Evolutionary conservation across 2,888 invertebrate genomes (phyloP), one percentile per base, ranked within the genome.

Genomic region (Hybos culiciformis): DNA sequence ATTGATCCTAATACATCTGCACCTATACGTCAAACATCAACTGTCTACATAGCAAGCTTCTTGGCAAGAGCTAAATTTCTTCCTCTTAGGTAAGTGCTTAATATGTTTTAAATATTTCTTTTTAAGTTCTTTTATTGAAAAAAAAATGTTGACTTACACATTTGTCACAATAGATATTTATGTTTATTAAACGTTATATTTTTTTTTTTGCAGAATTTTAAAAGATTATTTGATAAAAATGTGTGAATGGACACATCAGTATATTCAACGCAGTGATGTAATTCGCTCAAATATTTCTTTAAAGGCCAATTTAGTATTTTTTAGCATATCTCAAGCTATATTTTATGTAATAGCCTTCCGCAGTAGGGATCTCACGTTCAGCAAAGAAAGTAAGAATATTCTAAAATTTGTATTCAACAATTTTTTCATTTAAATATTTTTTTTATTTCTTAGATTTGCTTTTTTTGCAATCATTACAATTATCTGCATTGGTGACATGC

Each of bases 331-430:
- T 53, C 94, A 97, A 63, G 80, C 88, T 0, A 70, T 94, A 36
- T 94, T 97, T 68, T 93, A 96, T 64, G 71, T 93, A 14, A 80
- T 97, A 46, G 83, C 87, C 0, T 94, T 93, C 61, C 78, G 91
- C 46, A 84, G 90, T 60, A 80, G 80, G 53, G 83, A 92, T 57
- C 70, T 96, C 52, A 78, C 88, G 34, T 72, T 72, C 44, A 76
- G 71, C 53, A 78, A 78, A 60, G 82, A 83, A 69, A 81, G 91
- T 86, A 63, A 74, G 74, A 71, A 45, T 18, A 5, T 18, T 14
- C 21, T 21, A 19, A 6, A n/a, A n/a, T 26, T 6, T 55, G 23
- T 7, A 32, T 42, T 42, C 24, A 41, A 43, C 40, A 43, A 15
- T 31, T 29, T 46, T 26, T n/a, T n/a, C n/a, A n/a, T n/a, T 12